Conservation (phyloP, 2,797 vertebrate genomes). For the Synaphobranchus kaupii region DNA sequence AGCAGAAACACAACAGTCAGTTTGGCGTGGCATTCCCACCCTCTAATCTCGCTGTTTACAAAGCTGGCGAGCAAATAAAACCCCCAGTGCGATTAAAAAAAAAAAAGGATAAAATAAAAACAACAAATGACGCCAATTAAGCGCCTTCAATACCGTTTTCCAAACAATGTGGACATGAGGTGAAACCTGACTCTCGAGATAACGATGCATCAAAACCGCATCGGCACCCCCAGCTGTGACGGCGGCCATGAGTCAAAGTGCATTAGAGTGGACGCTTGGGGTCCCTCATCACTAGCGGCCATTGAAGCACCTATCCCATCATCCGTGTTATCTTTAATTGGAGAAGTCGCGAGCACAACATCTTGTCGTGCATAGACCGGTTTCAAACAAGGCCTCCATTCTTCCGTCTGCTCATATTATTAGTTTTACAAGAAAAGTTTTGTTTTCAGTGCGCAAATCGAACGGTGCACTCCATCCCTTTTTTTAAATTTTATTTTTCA, state of each 20-base stretch:
- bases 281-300: neutral
- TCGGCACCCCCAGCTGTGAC: neutral
- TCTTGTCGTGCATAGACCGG: neutral
- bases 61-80: neutral
- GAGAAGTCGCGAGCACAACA: neutral
- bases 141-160: conserved; percentile 20
- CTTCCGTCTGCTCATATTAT: neutral
- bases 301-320: conserved; percentile 11
- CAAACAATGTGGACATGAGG: conserved; percentile 6
- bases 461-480: conserved; percentile 4
- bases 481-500: conserved; percentile 5
- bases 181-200: neutral
- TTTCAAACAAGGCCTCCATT: conserved; percentile 9
- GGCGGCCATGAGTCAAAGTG: neutral
- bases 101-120: conserved; percentile 1
- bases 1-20: conserved; percentile 24
- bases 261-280: conserved; percentile 21
- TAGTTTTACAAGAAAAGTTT: conserved; percentile 18
- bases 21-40: neutral
- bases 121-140: conserved; percentile 27
- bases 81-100: conserved; percentile 7
- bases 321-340: conserved; percentile 22
- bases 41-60: conserved; percentile 16
- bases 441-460: neutral
- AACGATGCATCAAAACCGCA: neutral